Conservation (phyloP, 2,888 invertebrate species). For the Pammene aurita region DNA sequence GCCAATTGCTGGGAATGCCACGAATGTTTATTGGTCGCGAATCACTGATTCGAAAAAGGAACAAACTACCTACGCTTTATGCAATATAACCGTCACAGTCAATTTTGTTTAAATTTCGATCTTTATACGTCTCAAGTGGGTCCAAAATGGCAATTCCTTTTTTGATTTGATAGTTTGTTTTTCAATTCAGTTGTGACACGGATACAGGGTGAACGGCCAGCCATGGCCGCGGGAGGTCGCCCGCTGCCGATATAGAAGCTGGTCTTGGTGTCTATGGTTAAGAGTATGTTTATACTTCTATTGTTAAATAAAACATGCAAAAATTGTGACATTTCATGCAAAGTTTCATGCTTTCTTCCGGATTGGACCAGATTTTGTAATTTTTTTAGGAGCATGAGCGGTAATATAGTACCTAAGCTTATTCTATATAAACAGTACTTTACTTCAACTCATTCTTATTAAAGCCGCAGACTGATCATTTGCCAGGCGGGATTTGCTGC, state of each 20-base stretch:
- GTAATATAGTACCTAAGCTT: no score
- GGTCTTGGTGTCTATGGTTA: slow-evolving; percentile 40
- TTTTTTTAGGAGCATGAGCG: no score
- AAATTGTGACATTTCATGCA: background rate
- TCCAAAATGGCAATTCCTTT: slow-evolving; percentile 4
- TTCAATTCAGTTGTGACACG: slow-evolving; percentile 33
- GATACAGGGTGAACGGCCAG: slow-evolving; percentile 69
- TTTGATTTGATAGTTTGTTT: slow-evolving; percentile 3
- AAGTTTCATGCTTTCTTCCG: no score
- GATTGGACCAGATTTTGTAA: no score
- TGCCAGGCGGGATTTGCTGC: no score
- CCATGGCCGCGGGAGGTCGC: slow-evolving; percentile 67
- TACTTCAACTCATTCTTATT: background rate
- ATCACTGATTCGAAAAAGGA: slow-evolving; percentile 32
- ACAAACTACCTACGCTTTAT: background rate
- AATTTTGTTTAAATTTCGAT: slow-evolving; percentile 5
- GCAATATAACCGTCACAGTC: background rate
- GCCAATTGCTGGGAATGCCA: background rate
- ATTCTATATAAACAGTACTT: background rate
- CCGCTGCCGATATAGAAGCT: slow-evolving; percentile 52
- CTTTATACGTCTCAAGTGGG: slow-evolving; percentile 11
- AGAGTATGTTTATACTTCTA: background rate
- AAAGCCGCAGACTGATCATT: no score
- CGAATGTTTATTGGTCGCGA: slow-evolving; percentile 25
- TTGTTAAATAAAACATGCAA: slow-evolving; percentile 1